Percentiles rank a stretch among this genome's conserved stretches.
phyloP scores from a whole-genome alignment of 2,797 vertebrate genomes.

The Pangasius sanitwongsei region DNA sequence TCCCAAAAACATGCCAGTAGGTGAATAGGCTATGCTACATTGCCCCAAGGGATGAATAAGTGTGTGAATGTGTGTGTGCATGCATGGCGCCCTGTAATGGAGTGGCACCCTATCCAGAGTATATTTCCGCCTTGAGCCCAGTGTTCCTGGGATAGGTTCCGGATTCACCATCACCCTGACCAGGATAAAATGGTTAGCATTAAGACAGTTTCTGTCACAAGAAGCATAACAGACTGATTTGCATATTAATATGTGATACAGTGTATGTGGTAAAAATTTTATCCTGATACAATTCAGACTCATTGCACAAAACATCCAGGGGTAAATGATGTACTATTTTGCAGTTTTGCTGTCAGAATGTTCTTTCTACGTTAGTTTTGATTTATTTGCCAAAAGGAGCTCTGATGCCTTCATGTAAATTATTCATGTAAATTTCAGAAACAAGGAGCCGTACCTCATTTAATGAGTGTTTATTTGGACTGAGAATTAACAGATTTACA shows the following conservation, averaged over 20 bases:
- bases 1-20: background rate
- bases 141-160: background rate
- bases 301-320: background rate
- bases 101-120: background rate
- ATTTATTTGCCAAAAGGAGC: background rate
- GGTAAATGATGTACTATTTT: background rate
- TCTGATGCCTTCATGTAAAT: background rate
- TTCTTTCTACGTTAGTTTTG: background rate
- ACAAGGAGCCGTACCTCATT: conserved; percentile 7
- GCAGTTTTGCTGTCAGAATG: conserved; percentile 1
- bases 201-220: background rate
- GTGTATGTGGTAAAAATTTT: background rate
- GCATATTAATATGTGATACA: background rate
- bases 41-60: background rate
- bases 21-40: background rate
- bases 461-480: conserved; percentile 35
- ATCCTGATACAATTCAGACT: background rate
- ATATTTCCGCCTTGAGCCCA: background rate
- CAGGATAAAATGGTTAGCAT: background rate
- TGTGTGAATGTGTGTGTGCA: background rate
- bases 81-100: too few relatives aligned
- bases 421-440: background rate
- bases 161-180: background rate
- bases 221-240: background rate
- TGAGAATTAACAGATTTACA: background rate